Evolutionary conservation across 2,113 vertebrate species (phyloP).

Genomic region (Heterotilapia buettikoferi): DNA sequence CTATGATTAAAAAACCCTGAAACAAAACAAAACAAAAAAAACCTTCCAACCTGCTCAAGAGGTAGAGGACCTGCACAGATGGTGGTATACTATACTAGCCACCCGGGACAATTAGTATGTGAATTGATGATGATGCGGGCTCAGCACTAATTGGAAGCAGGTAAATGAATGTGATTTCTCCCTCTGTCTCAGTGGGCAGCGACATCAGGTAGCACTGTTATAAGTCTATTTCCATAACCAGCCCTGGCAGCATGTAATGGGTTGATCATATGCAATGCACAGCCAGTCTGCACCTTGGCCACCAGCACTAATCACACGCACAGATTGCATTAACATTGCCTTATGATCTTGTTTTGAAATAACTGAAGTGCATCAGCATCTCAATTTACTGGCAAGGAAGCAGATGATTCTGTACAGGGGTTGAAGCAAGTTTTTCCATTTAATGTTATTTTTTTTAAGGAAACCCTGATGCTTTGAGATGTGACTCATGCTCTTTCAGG

Average conservation of each 20-base stretch:
- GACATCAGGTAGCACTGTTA: slow-evolving; percentile 66
- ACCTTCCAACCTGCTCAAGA: slow-evolving; percentile 7
- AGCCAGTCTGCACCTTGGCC: slow-evolving; percentile 39
- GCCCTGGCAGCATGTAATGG: slow-evolving; percentile 57
- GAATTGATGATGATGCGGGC: slow-evolving; percentile 71
- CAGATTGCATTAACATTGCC: slow-evolving; percentile 48
- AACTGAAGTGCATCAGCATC: slow-evolving; percentile 36
- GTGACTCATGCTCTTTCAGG: not conserved
- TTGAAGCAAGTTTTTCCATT: not conserved
- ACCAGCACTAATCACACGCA: slow-evolving; percentile 55
- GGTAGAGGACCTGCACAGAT: slow-evolving; percentile 55
- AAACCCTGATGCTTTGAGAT: not conserved
- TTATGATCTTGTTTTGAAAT: slow-evolving; percentile 49
- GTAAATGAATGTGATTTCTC: slow-evolving; percentile 67
- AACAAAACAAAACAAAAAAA: not conserved
- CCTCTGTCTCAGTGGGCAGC: slow-evolving; percentile 59
- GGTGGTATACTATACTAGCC: slow-evolving; percentile 43
- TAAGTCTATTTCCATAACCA: slow-evolving; percentile 66
- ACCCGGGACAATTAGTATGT: slow-evolving; percentile 65
- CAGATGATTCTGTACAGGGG: not conserved
- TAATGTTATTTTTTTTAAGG: not conserved
- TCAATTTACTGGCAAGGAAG: not conserved
- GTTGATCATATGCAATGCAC: slow-evolving; percentile 52
- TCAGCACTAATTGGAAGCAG: slow-evolving; percentile 67
- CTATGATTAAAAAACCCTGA: not conserved